phyloP scores from a whole-genome alignment of 2,888 invertebrate species.

The Horisme vitalbata region DNA sequence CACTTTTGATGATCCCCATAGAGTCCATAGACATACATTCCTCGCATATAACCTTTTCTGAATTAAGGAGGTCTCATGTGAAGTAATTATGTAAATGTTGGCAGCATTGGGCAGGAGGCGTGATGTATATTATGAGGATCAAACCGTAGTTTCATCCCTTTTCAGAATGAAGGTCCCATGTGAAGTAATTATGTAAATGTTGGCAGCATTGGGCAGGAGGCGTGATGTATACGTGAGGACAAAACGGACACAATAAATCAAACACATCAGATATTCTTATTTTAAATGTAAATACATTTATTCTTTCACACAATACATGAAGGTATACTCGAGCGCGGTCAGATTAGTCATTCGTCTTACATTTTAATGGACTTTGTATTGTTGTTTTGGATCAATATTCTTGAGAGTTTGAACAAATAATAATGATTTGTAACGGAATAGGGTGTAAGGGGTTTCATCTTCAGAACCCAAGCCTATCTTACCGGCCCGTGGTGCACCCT shows the following conservation, averaged over 20 bases:
- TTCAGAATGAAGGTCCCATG: no score
- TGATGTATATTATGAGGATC: slow-evolving; percentile 43
- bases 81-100: slow-evolving; percentile 64
- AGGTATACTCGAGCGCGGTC: slow-evolving; percentile 65
- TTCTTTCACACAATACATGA: no score
- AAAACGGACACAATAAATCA: slow-evolving; percentile 58
- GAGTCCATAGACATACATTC: no score
- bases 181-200: slow-evolving; percentile 64
- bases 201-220: slow-evolving; percentile 37
- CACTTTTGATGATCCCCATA: no score
- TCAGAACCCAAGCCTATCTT: no score
- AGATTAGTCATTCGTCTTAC: slow-evolving; percentile 71
- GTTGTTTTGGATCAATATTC: slow-evolving; percentile 35
- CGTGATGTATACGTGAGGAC: slow-evolving; percentile 44
- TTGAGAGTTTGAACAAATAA: slow-evolving; percentile 27
- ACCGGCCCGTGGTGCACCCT: no score
- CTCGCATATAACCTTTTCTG: no score
- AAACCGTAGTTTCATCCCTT: no score
- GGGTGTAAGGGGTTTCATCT: not conserved
- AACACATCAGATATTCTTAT: slow-evolving; percentile 64
- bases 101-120: slow-evolving; percentile 39
- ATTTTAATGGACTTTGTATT: slow-evolving; percentile 54
- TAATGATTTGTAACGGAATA: slow-evolving; percentile 22
- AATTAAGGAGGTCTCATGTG: slow-evolving; percentile 2
- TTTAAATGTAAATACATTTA: slow-evolving; percentile 42